These are phyloP conservation scores for Empidonax alnorum DNA, from an alignment of 2,113 vertebrate genomes.

Conservation along the genomic window DNA sequence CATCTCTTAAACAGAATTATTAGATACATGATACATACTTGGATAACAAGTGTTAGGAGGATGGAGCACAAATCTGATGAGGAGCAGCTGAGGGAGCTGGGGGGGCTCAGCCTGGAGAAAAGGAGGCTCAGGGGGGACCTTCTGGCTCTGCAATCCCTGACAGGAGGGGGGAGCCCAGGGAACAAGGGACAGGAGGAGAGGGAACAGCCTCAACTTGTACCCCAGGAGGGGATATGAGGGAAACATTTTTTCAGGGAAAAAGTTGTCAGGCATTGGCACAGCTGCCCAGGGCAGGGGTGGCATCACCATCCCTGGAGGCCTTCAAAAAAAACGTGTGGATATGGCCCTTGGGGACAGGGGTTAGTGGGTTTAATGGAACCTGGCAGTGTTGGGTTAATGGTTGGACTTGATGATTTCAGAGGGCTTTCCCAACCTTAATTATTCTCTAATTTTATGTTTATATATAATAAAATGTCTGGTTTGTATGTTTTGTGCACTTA, in stretches of 20 bases:
- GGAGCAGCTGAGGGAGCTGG: neutral
- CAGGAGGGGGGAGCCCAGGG: neutral
- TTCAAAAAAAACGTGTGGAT: neutral
- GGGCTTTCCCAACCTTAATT: neutral
- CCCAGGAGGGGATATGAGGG: neutral
- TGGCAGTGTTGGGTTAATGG: no score
- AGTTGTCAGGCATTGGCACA: rapidly evolving
- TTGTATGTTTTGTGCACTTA: neutral
- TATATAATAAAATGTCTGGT: neutral
- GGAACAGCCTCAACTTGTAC: neutral
- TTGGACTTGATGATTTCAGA: neutral
- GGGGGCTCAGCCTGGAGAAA: neutral
- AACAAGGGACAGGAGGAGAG: neutral
- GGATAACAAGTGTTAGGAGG: neutral
- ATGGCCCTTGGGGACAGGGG: neutral
- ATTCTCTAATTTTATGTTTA: neutral
- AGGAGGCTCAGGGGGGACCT: neutral
- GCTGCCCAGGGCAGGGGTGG: neutral
- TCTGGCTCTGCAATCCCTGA: neutral
- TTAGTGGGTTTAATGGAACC: neutral
- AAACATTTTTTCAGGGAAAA: rapidly evolving
- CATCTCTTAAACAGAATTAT: neutral
- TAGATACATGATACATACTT: neutral
- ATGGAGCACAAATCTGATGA: neutral
- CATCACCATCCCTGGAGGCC: neutral